These are phyloP conservation scores for Dinothrombium tinctorium DNA, from an alignment of 1,140 invertebrate species.

Conservation along the genomic window DNA sequence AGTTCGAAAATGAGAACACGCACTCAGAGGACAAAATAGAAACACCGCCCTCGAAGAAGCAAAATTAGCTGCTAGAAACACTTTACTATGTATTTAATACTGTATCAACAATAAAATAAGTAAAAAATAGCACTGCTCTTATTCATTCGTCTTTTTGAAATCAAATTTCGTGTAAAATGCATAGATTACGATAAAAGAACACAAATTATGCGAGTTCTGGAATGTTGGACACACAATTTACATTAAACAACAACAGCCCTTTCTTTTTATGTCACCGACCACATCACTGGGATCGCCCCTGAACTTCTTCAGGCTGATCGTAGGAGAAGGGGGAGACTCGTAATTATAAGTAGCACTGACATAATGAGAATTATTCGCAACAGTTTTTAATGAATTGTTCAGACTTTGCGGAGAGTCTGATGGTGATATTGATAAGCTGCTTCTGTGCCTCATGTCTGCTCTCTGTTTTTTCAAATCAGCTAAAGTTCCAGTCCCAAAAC, in stretches of 20 bases:
- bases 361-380: not conserved
- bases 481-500: slow-evolving; percentile 26
- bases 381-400: not conserved
- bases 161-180: too few relatives aligned
- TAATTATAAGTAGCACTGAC: slow-evolving; percentile 7
- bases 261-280: slow-evolving; percentile 15
- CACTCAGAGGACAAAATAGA: too few relatives aligned
- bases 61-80: too few relatives aligned
- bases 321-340: slow-evolving; percentile 17
- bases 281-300: slow-evolving; percentile 18
- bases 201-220: too few relatives aligned
- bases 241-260: slow-evolving; percentile 14
- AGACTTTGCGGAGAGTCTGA: not conserved
- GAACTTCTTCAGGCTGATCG: slow-evolving; percentile 16
- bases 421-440: slow-evolving; percentile 1
- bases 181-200: too few relatives aligned
- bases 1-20: too few relatives aligned
- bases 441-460: slow-evolving; percentile 21
- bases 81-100: too few relatives aligned
- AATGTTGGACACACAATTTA: too few relatives aligned
- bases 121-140: too few relatives aligned
- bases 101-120: too few relatives aligned
- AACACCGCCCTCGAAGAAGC: too few relatives aligned
- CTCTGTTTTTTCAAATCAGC: slow-evolving; percentile 72
- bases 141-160: too few relatives aligned